Percentiles rank a stretch among this genome's conserved stretches.
Evolutionary conservation across 2,888 invertebrate genomes (phyloP).

Genomic region (Mylabris sibirica): DNA sequence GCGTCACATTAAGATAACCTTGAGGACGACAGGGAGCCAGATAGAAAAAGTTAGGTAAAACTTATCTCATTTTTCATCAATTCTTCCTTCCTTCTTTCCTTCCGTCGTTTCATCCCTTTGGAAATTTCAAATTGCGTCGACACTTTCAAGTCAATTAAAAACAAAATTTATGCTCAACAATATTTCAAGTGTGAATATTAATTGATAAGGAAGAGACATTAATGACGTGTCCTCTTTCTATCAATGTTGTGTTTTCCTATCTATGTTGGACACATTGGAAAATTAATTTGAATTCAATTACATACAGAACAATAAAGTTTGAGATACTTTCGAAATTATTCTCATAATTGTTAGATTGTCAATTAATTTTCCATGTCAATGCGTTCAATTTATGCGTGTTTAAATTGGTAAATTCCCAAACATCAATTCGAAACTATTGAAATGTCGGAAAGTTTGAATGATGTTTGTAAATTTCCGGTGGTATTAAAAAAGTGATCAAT

Average conservation of each 20-base stretch:
- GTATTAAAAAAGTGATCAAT: not conserved
- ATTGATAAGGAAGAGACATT: not conserved
- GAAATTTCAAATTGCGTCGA: not conserved
- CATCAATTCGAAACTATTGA: not conserved
- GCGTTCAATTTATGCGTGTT: not conserved
- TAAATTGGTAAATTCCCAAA: too few species aligned
- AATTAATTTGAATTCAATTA: constrained; percentile 21
- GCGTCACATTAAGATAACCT: not conserved
- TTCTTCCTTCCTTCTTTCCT: not conserved
- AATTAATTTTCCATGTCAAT: not conserved
- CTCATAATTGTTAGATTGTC: not conserved
- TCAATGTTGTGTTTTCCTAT: too few species aligned
- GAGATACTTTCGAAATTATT: not conserved
- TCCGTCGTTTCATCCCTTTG: not conserved
- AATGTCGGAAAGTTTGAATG: not conserved
- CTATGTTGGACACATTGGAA: constrained; percentile 8
- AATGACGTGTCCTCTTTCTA: not conserved
- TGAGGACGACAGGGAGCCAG: not conserved
- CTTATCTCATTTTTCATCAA: not conserved
- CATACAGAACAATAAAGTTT: constrained; percentile 14
- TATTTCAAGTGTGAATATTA: constrained; percentile 4
- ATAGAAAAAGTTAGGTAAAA: not conserved
- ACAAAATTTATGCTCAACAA: not conserved
- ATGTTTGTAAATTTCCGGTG: constrained; percentile 3
- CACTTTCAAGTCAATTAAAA: not conserved